Percentiles rank a stretch among this genome's conserved stretches.
These are phyloP conservation scores for Cantharis nigra DNA, from an alignment of 2,888 invertebrate species.

Conservation along the genomic window DNA sequence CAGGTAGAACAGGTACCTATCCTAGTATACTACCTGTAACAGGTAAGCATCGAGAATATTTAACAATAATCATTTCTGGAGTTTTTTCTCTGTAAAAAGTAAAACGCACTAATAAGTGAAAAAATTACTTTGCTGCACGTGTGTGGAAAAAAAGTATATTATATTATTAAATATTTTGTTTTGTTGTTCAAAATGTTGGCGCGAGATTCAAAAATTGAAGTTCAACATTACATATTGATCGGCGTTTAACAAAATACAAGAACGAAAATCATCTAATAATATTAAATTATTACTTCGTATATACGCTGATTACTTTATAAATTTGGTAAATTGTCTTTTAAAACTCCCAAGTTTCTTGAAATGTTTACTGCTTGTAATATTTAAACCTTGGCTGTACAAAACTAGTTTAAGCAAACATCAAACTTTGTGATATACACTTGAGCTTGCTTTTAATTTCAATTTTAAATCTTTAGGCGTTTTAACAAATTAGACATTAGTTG, in stretches of 20 bases:
- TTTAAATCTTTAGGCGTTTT: background rate
- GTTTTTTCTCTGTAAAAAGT: too few relatives aligned
- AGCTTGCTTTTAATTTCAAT: background rate
- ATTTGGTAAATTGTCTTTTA: background rate
- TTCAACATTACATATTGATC: background rate
- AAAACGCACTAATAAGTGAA: too few relatives aligned
- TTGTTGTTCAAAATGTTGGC: too few relatives aligned
- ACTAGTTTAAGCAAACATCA: background rate
- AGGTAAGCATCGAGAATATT: too few relatives aligned
- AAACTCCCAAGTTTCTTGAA: background rate
- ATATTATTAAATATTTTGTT: too few relatives aligned
- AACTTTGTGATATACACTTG: background rate
- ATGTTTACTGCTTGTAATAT: background rate
- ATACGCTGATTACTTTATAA: background rate
- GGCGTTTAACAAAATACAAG: background rate
- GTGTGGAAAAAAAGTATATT: too few relatives aligned
- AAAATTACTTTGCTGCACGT: too few relatives aligned
- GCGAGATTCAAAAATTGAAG: too few relatives aligned
- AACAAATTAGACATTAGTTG: background rate
- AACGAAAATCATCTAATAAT: background rate
- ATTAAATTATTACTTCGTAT: background rate
- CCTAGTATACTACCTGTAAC: too few relatives aligned
- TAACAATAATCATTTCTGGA: too few relatives aligned
- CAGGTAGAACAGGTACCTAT: too few relatives aligned
- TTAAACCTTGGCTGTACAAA: background rate